Percentiles rank a stretch among this genome's conserved stretches.
These are phyloP conservation scores for Rhogogaster chlorosoma DNA, from an alignment of 2,888 invertebrate genomes.

Conservation along the genomic window DNA sequence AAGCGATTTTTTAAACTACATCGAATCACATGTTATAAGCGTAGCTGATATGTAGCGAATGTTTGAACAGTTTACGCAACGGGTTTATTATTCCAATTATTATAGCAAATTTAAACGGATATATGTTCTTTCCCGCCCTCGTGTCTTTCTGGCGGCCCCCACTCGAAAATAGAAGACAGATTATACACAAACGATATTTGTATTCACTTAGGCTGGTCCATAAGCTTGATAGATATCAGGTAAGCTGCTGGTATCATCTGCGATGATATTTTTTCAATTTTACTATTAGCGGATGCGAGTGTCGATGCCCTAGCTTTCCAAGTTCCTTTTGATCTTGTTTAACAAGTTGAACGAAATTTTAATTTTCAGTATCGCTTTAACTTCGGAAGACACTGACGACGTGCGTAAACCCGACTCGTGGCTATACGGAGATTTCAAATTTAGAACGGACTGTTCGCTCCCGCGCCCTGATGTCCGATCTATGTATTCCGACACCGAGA, in stretches of 20 bases:
- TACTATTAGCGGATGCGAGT: background rate
- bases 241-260: background rate
- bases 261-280: constrained; percentile 12
- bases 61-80: constrained; percentile 1
- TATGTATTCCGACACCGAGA: background rate
- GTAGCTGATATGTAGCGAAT: constrained; percentile 17
- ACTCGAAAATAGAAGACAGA: constrained; percentile 4
- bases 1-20: background rate
- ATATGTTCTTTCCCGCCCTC: constrained; percentile 14
- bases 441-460: constrained; percentile 43
- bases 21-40: constrained; percentile 18
- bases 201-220: constrained; percentile 10
- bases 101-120: constrained; percentile 21
- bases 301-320: background rate
- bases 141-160: background rate
- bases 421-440: constrained; percentile 32
- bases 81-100: constrained; percentile 17
- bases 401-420: constrained; percentile 33
- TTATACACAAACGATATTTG: constrained; percentile 7
- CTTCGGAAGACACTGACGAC: constrained; percentile 45
- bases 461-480: constrained; percentile 7
- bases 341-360: constrained; percentile 42
- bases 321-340: constrained; percentile 46
- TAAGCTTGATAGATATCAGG: constrained; percentile 7
- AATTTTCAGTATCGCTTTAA: constrained; percentile 36